Percentiles rank a stretch among this genome's conserved stretches.
Evolutionary conservation across 2,888 invertebrate genomes (phyloP).

Genomic region (Oxyteleia sp.): DNA sequence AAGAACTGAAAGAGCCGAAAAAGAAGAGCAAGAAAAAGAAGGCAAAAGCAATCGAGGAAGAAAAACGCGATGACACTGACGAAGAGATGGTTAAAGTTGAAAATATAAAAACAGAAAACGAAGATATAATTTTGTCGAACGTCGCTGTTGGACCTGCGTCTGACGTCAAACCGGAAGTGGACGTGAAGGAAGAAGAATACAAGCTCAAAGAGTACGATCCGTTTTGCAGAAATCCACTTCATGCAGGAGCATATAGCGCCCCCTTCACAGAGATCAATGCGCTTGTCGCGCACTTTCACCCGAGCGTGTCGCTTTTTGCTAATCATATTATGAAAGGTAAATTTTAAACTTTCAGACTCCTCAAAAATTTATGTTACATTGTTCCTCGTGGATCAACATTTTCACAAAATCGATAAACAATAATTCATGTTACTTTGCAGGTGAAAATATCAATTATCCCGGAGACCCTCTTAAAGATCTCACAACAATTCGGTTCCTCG

Average conservation of each 20-base stretch:
- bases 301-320: slow-evolving; percentile 96
- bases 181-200: slow-evolving; percentile 77
- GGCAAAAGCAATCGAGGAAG: not conserved
- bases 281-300: slow-evolving; percentile 94
- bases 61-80: slow-evolving; percentile 55
- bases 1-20: not conserved
- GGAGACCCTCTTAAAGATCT: slow-evolving; percentile 98
- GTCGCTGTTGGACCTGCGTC: slow-evolving; percentile 23
- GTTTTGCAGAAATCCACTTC: slow-evolving; percentile 94
- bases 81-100: slow-evolving; percentile 1
- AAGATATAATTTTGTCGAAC: slow-evolving; percentile 64
- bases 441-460: slow-evolving; percentile 93
- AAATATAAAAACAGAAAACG: slow-evolving; percentile 15
- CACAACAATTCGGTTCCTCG: slow-evolving; percentile 95
- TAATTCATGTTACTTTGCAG: slow-evolving; percentile 84
- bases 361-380: too few species aligned
- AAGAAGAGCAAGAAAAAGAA: not conserved
- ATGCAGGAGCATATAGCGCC: slow-evolving; percentile 92
- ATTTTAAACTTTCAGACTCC: too few species aligned
- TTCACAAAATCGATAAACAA: too few species aligned
- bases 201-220: slow-evolving; percentile 90
- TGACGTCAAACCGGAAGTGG: slow-evolving; percentile 62
- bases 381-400: too few species aligned
- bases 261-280: slow-evolving; percentile 92
- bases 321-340: slow-evolving; percentile 92